Percentiles rank a stretch among this genome's conserved stretches.
These are phyloP conservation scores for Argyrosomus japonicus DNA, from an alignment of 2,113 vertebrate species.

Conservation along the genomic window DNA sequence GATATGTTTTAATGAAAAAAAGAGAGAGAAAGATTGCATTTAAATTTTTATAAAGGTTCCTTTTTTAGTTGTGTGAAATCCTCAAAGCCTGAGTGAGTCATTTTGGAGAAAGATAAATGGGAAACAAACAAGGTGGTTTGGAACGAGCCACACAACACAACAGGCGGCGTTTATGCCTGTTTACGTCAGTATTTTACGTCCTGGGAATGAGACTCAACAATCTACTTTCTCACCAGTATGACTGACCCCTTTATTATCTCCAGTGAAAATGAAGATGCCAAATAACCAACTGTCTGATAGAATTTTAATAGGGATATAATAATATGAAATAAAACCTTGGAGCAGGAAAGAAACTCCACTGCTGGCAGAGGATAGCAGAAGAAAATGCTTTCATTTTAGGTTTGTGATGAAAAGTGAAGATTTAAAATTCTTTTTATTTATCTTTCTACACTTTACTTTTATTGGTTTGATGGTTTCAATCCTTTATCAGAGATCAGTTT, in stretches of 20 bases:
- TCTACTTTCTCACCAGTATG: too few species aligned
- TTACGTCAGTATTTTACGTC: too few species aligned
- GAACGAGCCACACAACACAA: too few species aligned
- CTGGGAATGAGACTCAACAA: too few species aligned
- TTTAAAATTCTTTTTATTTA: background rate
- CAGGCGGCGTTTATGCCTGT: too few species aligned
- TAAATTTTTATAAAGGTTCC: background rate
- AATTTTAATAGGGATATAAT: background rate
- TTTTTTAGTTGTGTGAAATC: background rate
- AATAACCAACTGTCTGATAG: background rate
- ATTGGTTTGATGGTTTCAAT: background rate
- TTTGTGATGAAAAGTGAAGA: background rate
- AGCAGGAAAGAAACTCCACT: background rate
- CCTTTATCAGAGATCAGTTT: background rate
- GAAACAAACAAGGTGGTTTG: too few species aligned
- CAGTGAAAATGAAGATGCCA: background rate
- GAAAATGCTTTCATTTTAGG: background rate
- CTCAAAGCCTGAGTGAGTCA: background rate
- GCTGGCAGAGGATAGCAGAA: background rate
- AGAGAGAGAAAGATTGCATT: background rate
- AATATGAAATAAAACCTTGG: background rate
- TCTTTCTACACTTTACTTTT: background rate
- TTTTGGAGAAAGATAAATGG: too few species aligned
- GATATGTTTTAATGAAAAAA: background rate
- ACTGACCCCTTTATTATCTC: background rate